Evolutionary conservation across 1,140 invertebrate species (phyloP), one percentile per base, ranked within the genome.

Genomic region (Hypsibius dujardini): DNA sequence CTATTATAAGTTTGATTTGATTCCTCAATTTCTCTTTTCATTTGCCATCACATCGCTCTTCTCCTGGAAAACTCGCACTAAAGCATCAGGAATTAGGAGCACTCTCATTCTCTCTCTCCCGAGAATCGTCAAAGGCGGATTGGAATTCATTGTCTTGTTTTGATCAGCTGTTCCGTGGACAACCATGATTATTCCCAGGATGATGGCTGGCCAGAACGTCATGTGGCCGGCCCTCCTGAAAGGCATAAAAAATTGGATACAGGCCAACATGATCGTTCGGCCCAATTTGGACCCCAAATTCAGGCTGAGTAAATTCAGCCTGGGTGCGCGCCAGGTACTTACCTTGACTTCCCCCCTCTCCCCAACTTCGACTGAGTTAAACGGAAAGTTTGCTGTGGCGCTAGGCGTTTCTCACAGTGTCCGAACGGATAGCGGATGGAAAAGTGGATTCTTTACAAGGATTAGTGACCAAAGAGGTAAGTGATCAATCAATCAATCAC

Each of bases 401-500:
- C 7, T 42, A 67, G 62, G 62, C 62, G 45, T 67, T 67, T 42
- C 62, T 67, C 12, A 67, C 12, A 12, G 62, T 67, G 7, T 67
- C 12, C 42, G 62, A 67, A 7, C 62, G 62, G 42, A 3, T 67
- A 7, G 12, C 62, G 12, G 62, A 67, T 7, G 62, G 62, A 7
- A 42, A 67, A 15, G 62, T 42, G 62, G 42, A 67, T 3, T 67
- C 62, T 12, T 15, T 67, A 42, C 12, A 67, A 67, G 62, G 62
- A 7, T 67, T 67, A 42, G 62, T 67, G 62, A 67, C 62, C 42
- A 42, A 67, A 7, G 62, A 67, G 62, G 62, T 67, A 3, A 7
- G 12, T 28, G 28, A 28, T 28, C 28, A 28, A 28, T 28, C 28
- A 28, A 28, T 28, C 28, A 28, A 28, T 28, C 28, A 28, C 28